Conservation (phyloP, 2,888 invertebrate genomes). For the Cryptus armator region DNA sequence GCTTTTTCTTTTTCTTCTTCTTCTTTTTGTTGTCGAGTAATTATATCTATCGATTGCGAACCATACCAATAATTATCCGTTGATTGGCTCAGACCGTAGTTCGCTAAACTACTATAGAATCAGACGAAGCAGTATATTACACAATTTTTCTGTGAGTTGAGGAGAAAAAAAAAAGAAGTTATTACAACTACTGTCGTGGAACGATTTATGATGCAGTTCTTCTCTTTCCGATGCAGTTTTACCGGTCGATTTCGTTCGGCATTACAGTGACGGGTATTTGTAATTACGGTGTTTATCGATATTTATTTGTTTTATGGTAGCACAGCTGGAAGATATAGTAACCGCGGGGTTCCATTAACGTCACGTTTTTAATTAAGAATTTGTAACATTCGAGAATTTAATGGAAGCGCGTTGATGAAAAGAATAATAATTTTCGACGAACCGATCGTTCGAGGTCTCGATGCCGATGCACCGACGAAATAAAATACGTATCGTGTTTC, state of each 20-base stretch:
- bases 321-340: slow-evolving; percentile 6
- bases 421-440: slow-evolving; percentile 48
- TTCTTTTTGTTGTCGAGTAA: slow-evolving; percentile 17
- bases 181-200: slow-evolving; percentile 21
- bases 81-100: slow-evolving; percentile 38
- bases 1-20: slow-evolving; percentile 11
- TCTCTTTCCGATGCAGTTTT: neutral
- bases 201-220: slow-evolving; percentile 37
- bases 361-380: neutral
- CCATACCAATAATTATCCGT: slow-evolving; percentile 51
- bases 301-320: slow-evolving; percentile 13
- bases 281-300: slow-evolving; percentile 41
- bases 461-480: slow-evolving; percentile 44
- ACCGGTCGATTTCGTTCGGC: slow-evolving; percentile 14
- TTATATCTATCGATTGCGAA: slow-evolving; percentile 42
- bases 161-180: slow-evolving; percentile 28
- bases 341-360: neutral
- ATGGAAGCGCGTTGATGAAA: neutral
- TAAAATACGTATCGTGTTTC: slow-evolving; percentile 66
- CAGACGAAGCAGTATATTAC: slow-evolving; percentile 1
- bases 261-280: neutral
- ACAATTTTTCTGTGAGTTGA: slow-evolving; percentile 4
- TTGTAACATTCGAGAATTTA: neutral
- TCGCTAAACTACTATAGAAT: slow-evolving; percentile 2
- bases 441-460: slow-evolving; percentile 42